Evolutionary conservation across 2,888 invertebrate species (phyloP).

Genomic region (Molanna angustata): DNA sequence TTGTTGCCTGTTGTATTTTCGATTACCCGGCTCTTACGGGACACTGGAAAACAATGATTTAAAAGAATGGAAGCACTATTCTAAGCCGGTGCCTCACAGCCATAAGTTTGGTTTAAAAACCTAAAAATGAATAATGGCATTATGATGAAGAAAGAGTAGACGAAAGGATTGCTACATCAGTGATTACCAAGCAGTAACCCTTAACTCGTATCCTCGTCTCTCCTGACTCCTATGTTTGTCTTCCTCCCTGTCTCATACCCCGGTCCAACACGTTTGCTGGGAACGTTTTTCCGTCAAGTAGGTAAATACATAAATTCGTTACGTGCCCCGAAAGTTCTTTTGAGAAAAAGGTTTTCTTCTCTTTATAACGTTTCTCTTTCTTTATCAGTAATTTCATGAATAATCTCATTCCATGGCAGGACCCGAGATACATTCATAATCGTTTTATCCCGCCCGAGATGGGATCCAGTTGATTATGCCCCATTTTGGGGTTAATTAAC

Average conservation of each 20-base stretch:
- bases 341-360: constrained; percentile 5
- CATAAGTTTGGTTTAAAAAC: no score
- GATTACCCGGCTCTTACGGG: no score
- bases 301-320: constrained; percentile 28
- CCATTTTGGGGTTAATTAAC: not conserved
- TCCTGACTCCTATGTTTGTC: not conserved
- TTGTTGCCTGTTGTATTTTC: no score
- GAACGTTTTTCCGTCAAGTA: constrained; percentile 17
- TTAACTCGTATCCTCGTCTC: no score
- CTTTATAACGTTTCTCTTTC: not conserved
- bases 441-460: not conserved
- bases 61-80: no score
- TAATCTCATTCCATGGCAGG: not conserved
- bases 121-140: no score
- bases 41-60: no score
- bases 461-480: not conserved
- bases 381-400: constrained; percentile 3
- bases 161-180: no score
- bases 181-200: no score
- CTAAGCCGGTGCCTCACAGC: no score
- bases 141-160: no score
- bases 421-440: not conserved
- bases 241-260: not conserved
- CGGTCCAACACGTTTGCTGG: not conserved
- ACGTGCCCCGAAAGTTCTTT: constrained; percentile 17